Percentiles rank a stretch among this genome's conserved stretches.
Conservation (phyloP, 2,888 invertebrate species). For the Alloplasta piceator region DNA sequence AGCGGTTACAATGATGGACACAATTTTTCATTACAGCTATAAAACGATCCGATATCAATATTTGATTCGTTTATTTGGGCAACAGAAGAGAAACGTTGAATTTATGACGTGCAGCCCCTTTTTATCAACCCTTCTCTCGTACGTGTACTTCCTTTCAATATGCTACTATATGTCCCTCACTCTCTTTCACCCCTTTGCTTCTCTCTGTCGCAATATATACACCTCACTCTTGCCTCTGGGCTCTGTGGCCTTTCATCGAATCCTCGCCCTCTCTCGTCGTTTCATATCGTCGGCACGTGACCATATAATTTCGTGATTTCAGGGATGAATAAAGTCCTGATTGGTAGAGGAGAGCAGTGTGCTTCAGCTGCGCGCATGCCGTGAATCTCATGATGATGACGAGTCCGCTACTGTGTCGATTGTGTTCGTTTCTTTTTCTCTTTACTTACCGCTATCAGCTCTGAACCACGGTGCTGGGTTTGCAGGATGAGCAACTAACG, state of each 20-base stretch:
- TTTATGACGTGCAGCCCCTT: background rate
- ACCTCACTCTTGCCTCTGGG: slow-evolving; percentile 4
- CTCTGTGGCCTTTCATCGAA: slow-evolving; percentile 16
- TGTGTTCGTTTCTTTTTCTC: slow-evolving; percentile 16
- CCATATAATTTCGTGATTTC: slow-evolving; percentile 77
- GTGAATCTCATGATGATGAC: slow-evolving; percentile 37
- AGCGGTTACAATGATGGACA: background rate
- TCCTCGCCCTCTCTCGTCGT: slow-evolving; percentile 23
- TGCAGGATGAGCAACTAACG: slow-evolving; percentile 36
- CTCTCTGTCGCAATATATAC: slow-evolving; percentile 19
- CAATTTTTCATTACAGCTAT: background rate
- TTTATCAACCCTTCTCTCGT: slow-evolving; percentile 27
- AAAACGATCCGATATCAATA: slow-evolving; percentile 33
- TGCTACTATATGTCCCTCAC: slow-evolving; percentile 13
- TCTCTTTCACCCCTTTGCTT: slow-evolving; percentile 8
- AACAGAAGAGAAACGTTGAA: slow-evolving; percentile 32
- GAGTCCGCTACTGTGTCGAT: slow-evolving; percentile 26
- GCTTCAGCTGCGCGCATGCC: slow-evolving; percentile 34
- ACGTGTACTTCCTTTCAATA: slow-evolving; percentile 12
- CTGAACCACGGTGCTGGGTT: background rate
- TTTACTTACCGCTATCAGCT: slow-evolving; percentile 12
- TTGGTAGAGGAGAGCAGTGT: slow-evolving; percentile 67
- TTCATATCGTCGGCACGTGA: slow-evolving; percentile 66
- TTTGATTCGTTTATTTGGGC: slow-evolving; percentile 54
- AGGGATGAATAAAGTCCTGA: slow-evolving; percentile 78